These are phyloP conservation scores for Aquatica leii DNA, from an alignment of 2,888 invertebrate genomes.

Conservation along the genomic window DNA sequence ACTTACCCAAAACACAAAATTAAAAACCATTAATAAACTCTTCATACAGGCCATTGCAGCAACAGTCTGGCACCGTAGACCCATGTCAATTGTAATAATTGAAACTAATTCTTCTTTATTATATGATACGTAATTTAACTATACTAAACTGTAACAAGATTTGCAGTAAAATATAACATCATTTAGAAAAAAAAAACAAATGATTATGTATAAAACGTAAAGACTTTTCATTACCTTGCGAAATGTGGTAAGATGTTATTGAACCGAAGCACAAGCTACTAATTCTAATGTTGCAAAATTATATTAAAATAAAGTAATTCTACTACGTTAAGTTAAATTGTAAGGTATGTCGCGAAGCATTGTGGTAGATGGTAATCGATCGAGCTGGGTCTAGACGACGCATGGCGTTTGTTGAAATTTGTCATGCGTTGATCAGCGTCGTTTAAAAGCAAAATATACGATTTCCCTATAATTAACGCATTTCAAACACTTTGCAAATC, in stretches of 20 bases:
- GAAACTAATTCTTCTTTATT: not conserved
- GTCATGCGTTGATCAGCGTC: not conserved
- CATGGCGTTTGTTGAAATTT: not conserved
- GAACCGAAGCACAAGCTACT: not conserved
- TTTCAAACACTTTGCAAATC: too few species aligned
- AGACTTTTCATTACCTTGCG: not conserved
- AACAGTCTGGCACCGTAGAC: constrained; percentile 75
- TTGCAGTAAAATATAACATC: not conserved
- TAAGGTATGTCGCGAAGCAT: not conserved
- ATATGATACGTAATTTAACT: not conserved
- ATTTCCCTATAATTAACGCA: too few species aligned
- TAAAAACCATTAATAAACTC: constrained; percentile 80
- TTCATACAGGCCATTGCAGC: constrained; percentile 82
- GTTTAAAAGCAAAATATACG: too few species aligned
- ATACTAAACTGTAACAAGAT: not conserved
- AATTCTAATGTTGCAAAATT: not conserved
- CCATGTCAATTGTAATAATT: constrained; percentile 62
- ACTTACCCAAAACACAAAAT: constrained; percentile 83
- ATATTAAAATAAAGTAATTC: not conserved
- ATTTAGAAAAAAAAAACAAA: not conserved
- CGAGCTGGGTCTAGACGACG: not conserved
- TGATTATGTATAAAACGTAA: not conserved
- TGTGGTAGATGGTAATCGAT: not conserved
- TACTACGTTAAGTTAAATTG: not conserved
- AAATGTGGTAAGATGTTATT: not conserved